Evolutionary conservation across 2,797 vertebrate species (phyloP).

Genomic region (Neosalanx taihuensis): DNA sequence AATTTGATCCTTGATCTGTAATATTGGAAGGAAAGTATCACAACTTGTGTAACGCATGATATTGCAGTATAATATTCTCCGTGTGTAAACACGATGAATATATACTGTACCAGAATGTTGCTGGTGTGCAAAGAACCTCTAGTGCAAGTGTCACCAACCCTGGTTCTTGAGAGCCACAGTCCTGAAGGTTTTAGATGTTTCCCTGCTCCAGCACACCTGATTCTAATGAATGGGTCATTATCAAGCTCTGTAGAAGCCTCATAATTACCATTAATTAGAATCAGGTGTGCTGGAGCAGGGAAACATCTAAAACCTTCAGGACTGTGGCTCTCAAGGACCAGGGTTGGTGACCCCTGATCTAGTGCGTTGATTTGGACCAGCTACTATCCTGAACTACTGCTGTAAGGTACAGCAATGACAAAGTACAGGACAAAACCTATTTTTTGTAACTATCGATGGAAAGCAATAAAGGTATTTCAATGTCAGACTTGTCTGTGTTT

Average conservation of each 20-base stretch:
- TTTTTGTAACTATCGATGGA: slow-evolving; percentile 53
- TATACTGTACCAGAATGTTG: background rate
- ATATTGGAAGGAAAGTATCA: background rate
- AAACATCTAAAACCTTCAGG: no score
- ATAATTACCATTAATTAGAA: no score
- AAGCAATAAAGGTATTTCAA: slow-evolving; percentile 69
- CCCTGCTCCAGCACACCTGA: no score
- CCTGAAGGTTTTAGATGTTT: no score
- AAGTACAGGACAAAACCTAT: slow-evolving; percentile 14
- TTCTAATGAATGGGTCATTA: no score
- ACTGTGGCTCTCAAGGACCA: no score
- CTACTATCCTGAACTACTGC: slow-evolving; percentile 22
- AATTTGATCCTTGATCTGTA: slow-evolving; percentile 1
- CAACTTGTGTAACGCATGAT: slow-evolving; percentile 9
- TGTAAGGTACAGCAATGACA: slow-evolving; percentile 43
- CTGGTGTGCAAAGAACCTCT: background rate
- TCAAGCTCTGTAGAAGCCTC: no score
- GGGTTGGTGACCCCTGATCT: background rate
- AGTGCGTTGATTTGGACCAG: slow-evolving; percentile 7
- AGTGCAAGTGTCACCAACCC: no score
- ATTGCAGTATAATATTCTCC: slow-evolving; percentile 9
- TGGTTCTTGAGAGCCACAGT: no score
- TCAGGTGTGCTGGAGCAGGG: no score
- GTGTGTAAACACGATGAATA: slow-evolving; percentile 1
- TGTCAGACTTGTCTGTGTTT: slow-evolving; percentile 24